Conservation (phyloP, 1,140 invertebrate species). For the Sogatella furcifera region DNA sequence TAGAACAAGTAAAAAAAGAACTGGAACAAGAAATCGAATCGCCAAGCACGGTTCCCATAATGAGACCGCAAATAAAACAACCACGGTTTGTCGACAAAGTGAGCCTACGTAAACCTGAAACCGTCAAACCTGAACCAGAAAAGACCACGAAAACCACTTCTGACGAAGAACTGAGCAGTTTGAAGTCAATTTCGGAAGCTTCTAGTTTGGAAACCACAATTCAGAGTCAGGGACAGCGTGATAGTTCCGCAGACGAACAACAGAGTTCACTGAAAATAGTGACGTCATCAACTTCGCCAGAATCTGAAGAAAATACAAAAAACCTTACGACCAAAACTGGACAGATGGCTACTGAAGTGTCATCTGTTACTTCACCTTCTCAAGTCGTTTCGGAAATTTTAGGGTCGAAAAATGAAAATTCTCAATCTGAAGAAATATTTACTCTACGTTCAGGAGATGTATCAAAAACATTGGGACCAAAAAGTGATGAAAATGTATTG, state of each 20-base stretch:
- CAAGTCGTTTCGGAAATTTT: background rate
- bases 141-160: background rate
- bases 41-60: constrained; percentile 22
- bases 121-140: background rate
- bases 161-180: constrained; percentile 5
- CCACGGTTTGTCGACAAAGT: constrained; percentile 25
- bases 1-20: constrained; percentile 35
- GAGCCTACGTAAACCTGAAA: constrained; percentile 8
- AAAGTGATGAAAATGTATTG: no score
- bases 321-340: background rate
- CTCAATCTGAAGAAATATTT: background rate
- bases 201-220: constrained; percentile 10
- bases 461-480: background rate
- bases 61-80: constrained; percentile 40
- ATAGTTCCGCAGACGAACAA: background rate
- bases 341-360: no score
- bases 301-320: background rate
- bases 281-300: background rate
- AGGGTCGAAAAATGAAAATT: background rate
- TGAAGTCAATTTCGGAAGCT: constrained; percentile 10
- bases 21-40: constrained; percentile 34
- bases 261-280: background rate
- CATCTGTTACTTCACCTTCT: no score
- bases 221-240: background rate
- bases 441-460: background rate